These are phyloP conservation scores for Rhodeus uyekii DNA, from an alignment of 2,797 vertebrate genomes.

Conservation along the genomic window DNA sequence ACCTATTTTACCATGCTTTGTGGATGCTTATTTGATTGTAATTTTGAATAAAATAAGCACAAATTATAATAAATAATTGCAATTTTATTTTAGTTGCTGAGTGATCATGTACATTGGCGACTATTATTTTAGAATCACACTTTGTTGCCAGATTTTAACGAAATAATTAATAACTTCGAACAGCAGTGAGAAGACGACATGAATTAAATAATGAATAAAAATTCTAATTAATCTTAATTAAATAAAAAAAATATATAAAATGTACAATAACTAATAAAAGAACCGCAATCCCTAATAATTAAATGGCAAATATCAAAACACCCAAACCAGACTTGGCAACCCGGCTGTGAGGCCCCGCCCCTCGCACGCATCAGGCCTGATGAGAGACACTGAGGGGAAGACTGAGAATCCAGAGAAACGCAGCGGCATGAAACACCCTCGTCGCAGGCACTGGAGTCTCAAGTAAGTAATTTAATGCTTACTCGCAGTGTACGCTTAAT, in stretches of 20 bases:
- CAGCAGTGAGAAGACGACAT: not conserved
- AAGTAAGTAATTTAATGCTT: not conserved
- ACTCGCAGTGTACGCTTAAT: not conserved
- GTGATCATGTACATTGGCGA: too few species aligned
- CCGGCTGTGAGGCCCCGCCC: not conserved
- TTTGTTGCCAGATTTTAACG: not conserved
- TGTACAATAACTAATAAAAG: not conserved
- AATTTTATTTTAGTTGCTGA: too few species aligned
- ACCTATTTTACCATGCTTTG: too few species aligned
- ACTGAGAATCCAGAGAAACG: too few species aligned
- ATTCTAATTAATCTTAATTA: accelerated
- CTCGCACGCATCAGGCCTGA: not conserved
- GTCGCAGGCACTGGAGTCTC: not conserved
- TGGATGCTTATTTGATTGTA: not conserved
- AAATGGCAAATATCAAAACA: too few species aligned
- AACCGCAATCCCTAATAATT: not conserved
- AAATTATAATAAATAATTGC: too few species aligned
- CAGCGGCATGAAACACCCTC: not conserved
- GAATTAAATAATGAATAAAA: accelerated
- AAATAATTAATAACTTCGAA: not conserved
- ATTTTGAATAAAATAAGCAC: too few species aligned
- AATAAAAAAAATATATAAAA: not conserved
- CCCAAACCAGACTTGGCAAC: slow-evolving; percentile 33
- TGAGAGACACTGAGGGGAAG: not conserved
- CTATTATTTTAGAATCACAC: too few species aligned